Conservation (phyloP, 2,113 vertebrate species). For the Tapirus terrestris region DNA sequence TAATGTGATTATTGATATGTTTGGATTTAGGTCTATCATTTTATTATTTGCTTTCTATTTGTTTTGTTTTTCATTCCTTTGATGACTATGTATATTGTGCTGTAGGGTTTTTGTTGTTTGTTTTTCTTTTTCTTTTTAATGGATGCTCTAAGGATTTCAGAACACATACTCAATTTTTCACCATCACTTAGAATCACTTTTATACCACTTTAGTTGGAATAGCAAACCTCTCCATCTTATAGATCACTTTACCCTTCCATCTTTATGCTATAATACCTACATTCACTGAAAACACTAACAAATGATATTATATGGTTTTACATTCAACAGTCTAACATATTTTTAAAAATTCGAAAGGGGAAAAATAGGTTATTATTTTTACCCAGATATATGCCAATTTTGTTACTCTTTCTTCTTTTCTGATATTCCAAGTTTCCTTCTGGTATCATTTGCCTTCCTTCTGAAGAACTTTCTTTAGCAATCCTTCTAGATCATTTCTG, state of each 20-base stretch:
- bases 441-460: background rate
- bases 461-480: background rate
- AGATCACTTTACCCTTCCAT: background rate
- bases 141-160: background rate
- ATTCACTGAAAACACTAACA: background rate
- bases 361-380: background rate
- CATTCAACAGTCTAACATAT: background rate
- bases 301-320: background rate
- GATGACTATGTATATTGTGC: background rate
- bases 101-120: background rate
- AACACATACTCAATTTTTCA: background rate
- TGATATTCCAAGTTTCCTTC: background rate
- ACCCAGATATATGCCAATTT: background rate
- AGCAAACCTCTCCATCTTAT: background rate
- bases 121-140: background rate
- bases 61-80: background rate
- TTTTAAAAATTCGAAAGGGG: background rate
- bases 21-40: background rate
- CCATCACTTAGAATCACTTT: background rate
- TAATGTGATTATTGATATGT: background rate
- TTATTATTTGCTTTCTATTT: background rate
- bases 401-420: background rate
- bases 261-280: background rate
- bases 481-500: background rate
- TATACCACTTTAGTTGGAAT: background rate